Percentiles rank a stretch among this genome's conserved stretches.
phyloP scores from a whole-genome alignment of 2,113 vertebrate genomes.

The Aspiorhynchus laticeps region DNA sequence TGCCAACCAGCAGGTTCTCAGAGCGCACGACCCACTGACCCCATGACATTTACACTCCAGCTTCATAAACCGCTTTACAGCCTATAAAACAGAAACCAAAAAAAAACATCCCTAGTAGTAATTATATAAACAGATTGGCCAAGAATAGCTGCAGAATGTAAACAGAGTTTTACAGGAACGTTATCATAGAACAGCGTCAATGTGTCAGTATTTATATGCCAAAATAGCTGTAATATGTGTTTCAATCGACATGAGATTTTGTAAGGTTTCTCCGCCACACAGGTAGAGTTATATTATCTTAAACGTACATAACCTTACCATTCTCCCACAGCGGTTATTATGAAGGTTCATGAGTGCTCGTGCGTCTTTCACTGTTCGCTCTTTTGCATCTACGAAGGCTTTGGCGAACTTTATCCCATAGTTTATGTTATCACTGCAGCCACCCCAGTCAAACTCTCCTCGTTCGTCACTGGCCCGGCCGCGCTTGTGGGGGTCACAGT shows the following conservation, averaged over 20 bases:
- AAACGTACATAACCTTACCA: constrained; percentile 72
- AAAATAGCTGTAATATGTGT: background rate
- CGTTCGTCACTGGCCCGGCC: constrained; percentile 83
- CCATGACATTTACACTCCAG: constrained; percentile 98
- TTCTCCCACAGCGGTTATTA: constrained; percentile 96
- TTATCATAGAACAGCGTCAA: background rate
- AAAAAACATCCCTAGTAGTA: background rate
- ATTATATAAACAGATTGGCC: background rate
- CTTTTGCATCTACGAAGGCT: constrained; percentile 95
- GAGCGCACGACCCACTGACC: constrained; percentile 93
- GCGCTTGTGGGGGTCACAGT: constrained; percentile 91
- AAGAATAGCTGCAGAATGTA: constrained; percentile 1
- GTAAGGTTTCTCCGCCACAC: background rate
- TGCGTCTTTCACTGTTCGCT: constrained; percentile 93
- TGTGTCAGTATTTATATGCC: background rate
- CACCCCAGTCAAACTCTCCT: constrained; percentile 97
- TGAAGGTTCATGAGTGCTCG: constrained; percentile 97
- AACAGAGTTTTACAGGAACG: background rate
- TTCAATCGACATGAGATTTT: background rate
- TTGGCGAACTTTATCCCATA: constrained; percentile 95
- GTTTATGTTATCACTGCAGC: constrained; percentile 97
- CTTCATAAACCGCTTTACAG: constrained; percentile 96
- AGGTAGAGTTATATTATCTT: background rate
- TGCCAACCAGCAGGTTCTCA: constrained; percentile 96
- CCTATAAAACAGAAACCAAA: constrained; percentile 71